Base-by-base conservation (phyloP, 2,113 vertebrate species). In the Clupea harengus region DNA sequence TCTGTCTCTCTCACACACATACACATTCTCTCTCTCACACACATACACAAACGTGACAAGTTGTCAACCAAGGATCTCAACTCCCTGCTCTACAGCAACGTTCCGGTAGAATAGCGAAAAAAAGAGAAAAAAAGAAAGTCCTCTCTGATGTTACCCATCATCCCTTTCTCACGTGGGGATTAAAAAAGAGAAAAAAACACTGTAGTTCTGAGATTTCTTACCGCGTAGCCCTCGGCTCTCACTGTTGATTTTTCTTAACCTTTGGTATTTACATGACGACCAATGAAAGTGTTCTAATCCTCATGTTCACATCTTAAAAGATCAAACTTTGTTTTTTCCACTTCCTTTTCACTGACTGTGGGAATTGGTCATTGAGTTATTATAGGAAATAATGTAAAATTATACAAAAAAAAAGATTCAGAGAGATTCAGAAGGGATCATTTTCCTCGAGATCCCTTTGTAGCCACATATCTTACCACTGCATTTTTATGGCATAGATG, bases 41-140 rank as follows among this genome's bases (percentile, higher is more conserved):
- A 75, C 88, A 92, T 93, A 91, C 90, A 45, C 88, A 87, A 88
- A 93, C 91, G 80, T 91, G 94, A 94, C 28, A 92, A 92, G 92
- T 88, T 91, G 86, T 88, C 89, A 95, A 92, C 91, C 25, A 78
- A 44, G 72, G 72, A 78, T 78, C 28, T 78, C 72, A 78, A 93
- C 87, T 94, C 95, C 96, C 95, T 90, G 52, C 91, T 90, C 83
- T 39, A 67, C 64, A 67, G 64, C 22, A 39, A 60, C 18, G 72
- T 78, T 32, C 28, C 28, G 15, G 72, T 39, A 78, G 28, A 78
- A 39, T 39, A 78, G 72, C 17, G 4, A 17, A 17, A 78, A 78
- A 78, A 78, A 72, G 1, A 22, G 6, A 13, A 11, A 10, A 78
- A 39, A 39, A 78, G 28, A 72, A 44, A 78, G 72, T 78, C 72